Conservation (phyloP, 2,888 invertebrate species). For the Oeneis ivallda region DNA sequence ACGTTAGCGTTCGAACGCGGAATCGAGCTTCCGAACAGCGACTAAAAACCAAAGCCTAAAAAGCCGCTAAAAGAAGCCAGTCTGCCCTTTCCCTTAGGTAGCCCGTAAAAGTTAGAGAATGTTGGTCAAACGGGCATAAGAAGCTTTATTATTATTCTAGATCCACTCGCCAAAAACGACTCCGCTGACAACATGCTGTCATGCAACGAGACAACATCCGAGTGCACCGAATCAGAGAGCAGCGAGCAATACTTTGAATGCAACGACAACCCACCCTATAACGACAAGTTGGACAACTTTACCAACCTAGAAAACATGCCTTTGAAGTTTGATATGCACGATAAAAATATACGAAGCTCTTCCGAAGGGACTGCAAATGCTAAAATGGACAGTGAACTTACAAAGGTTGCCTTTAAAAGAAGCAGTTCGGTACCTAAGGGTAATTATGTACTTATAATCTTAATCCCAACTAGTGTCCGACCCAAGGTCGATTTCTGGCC, state of each 20-base stretch:
- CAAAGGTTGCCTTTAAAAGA: conserved; percentile 71
- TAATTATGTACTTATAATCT: no score
- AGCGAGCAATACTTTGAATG: conserved; percentile 79
- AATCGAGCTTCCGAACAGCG: no score
- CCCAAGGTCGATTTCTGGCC: no score
- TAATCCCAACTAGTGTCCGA: no score
- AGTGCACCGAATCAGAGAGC: conserved; percentile 78
- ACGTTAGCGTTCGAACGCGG: no score
- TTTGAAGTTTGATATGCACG: conserved; percentile 62
- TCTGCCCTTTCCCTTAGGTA: no score
- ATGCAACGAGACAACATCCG: conserved; percentile 77
- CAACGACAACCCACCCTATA: conserved; percentile 62
- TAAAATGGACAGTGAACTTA: conserved; percentile 65
- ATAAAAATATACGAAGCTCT: conserved; percentile 54
- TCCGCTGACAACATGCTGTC: conserved; percentile 78
- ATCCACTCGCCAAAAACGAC: conserved; percentile 72
- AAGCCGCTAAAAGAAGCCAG: no score
- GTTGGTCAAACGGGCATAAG: no score
- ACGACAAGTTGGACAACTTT: conserved; percentile 62
- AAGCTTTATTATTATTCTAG: conserved; percentile 61
- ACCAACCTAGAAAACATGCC: conserved; percentile 55
- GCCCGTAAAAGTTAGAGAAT: no score
- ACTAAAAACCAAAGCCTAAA: no score
- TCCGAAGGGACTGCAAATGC: conserved; percentile 51
- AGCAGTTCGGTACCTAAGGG: conserved; percentile 71